These are phyloP conservation scores for Paraescarpia echinospica DNA, from an alignment of 1,140 invertebrate genomes.

Conservation along the genomic window DNA sequence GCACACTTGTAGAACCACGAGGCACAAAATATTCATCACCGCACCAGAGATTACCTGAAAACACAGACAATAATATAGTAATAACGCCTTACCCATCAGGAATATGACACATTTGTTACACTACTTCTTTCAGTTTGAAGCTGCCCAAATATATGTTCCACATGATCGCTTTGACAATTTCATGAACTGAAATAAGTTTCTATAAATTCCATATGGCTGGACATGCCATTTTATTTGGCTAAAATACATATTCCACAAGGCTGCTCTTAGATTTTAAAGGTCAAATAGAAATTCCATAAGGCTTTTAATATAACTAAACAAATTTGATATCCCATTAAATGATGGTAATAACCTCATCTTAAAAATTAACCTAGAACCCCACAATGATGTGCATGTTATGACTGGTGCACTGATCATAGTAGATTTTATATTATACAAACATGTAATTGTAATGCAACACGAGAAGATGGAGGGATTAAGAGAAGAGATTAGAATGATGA, in stretches of 20 bases:
- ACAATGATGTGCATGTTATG: too few relatives aligned
- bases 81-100: neutral
- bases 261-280: neutral
- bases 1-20: conserved; percentile 24
- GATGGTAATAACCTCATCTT: too few relatives aligned
- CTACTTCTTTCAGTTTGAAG: neutral
- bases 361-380: too few relatives aligned
- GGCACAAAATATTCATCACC: conserved; percentile 26
- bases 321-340: too few relatives aligned
- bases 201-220: neutral
- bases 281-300: neutral
- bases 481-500: too few relatives aligned
- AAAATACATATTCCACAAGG: too few relatives aligned
- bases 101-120: neutral
- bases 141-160: neutral
- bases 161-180: neutral
- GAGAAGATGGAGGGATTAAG: too few relatives aligned
- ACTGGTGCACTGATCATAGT: too few relatives aligned
- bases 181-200: neutral
- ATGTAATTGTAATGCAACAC: too few relatives aligned
- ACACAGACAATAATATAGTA: conserved; percentile 1
- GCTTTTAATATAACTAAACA: neutral
- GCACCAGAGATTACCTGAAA: conserved; percentile 30
- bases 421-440: too few relatives aligned
- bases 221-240: neutral